Percentiles rank a stretch among this genome's conserved stretches.
phyloP scores from a whole-genome alignment of 2,888 invertebrate species.

The Abrostola tripartita region DNA sequence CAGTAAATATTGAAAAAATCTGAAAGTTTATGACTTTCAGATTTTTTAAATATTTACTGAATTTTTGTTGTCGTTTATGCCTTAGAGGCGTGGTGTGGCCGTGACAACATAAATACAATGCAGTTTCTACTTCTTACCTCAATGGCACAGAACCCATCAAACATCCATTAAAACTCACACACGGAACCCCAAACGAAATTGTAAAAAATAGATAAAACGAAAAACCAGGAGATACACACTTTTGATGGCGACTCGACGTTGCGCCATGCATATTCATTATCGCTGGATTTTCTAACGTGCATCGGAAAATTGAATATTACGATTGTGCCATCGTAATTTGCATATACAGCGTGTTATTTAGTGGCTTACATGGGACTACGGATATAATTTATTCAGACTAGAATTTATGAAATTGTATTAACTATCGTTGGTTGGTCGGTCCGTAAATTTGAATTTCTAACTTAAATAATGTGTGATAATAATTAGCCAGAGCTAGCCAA shows the following conservation, averaged over 20 bases:
- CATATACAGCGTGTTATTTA: conserved; percentile 44
- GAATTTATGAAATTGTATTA: conserved; percentile 7
- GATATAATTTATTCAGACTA: conserved; percentile 20
- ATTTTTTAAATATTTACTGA: too few species aligned
- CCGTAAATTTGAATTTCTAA: not conserved
- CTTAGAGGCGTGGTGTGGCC: too few species aligned
- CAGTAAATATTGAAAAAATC: too few species aligned
- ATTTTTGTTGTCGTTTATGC: too few species aligned
- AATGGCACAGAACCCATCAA: not conserved
- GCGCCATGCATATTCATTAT: conserved; percentile 71
- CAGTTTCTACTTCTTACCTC: too few species aligned
- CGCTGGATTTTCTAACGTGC: conserved; percentile 60
- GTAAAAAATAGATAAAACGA: conserved; percentile 42
- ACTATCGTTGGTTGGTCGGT: not conserved
- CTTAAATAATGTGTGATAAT: too few species aligned
- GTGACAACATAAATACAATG: too few species aligned
- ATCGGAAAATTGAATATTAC: conserved; percentile 59
- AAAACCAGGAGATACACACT: conserved; percentile 42
- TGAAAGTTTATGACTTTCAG: too few species aligned
- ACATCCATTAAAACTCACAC: not conserved
- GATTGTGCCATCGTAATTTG: conserved; percentile 43
- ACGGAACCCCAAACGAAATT: conserved; percentile 43
- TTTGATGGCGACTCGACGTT: conserved; percentile 53
- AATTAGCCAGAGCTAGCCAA: too few species aligned
- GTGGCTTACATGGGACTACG: conserved; percentile 17